phyloP scores from a whole-genome alignment of 2,888 invertebrate genomes.

The Monoplex corrugatus region DNA sequence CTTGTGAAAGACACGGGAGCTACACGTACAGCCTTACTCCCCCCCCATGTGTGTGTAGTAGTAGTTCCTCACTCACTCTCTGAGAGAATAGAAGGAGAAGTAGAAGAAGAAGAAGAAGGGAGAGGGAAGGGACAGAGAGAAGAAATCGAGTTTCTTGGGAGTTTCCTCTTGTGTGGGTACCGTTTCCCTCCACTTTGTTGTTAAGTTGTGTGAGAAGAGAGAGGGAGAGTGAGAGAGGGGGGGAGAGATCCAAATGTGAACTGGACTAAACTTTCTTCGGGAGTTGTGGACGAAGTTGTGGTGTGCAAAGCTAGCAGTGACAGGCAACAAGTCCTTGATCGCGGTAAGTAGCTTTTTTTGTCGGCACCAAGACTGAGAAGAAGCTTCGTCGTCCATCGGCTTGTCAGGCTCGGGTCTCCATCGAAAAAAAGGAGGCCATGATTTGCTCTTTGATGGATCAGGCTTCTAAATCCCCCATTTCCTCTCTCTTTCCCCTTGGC shows the following conservation, averaged over 20 bases:
- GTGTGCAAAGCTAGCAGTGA: no score
- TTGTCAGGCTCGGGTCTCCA: background rate
- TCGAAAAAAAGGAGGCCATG: slow-evolving; percentile 1
- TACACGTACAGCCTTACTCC: slow-evolving; percentile 8
- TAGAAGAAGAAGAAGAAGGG: background rate
- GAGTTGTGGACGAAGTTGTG: no score
- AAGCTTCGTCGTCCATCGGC: background rate
- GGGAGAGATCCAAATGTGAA: no score
- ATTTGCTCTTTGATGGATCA: slow-evolving; percentile 39
- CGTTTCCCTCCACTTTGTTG: background rate
- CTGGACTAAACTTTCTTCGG: no score
- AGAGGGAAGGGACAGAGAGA: background rate
- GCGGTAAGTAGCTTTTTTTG: slow-evolving; percentile 36
- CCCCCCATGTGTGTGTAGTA: background rate
- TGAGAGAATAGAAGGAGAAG: no score
- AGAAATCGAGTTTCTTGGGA: background rate
- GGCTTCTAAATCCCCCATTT: background rate
- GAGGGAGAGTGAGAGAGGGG: background rate
- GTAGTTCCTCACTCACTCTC: background rate
- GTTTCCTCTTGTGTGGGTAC: background rate
- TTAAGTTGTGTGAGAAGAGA: background rate
- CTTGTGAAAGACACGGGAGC: slow-evolving; percentile 17
- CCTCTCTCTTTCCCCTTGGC: background rate
- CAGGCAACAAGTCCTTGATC: slow-evolving; percentile 32
- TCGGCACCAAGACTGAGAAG: background rate